Evolutionary conservation across 2,797 vertebrate genomes (phyloP).

Genomic region (Glyptemys insculpta): DNA sequence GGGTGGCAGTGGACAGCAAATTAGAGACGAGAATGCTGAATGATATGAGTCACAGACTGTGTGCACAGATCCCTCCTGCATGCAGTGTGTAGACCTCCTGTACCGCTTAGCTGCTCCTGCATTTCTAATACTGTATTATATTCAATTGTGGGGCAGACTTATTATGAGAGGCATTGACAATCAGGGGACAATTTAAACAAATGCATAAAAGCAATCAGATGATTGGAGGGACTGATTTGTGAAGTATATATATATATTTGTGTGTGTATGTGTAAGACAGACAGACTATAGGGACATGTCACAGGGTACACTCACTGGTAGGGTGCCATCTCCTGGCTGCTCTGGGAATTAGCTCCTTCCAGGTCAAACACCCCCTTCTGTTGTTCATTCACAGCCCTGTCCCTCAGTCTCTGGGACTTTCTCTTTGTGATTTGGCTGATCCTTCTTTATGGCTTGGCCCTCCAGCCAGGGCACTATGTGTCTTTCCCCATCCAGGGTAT

Average conservation of each 20-base stretch:
- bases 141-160: fast-evolving
- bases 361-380: neutral
- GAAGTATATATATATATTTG: neutral
- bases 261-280: no score
- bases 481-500: no score
- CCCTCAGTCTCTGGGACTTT: no score
- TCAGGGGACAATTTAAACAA: fast-evolving
- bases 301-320: neutral
- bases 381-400: no score
- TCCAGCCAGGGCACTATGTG: no score
- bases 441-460: no score
- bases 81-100: neutral
- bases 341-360: neutral
- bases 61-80: neutral
- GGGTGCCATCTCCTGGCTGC: neutral
- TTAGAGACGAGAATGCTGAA: neutral
- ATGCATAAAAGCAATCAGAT: neutral
- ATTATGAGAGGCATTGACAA: neutral
- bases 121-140: fast-evolving
- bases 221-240: neutral
- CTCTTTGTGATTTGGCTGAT: no score
- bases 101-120: neutral
- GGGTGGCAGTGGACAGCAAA: neutral
- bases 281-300: neutral
- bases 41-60: neutral